Conservation (phyloP, 2,888 invertebrate genomes). For the Iphiclides podalirius region DNA sequence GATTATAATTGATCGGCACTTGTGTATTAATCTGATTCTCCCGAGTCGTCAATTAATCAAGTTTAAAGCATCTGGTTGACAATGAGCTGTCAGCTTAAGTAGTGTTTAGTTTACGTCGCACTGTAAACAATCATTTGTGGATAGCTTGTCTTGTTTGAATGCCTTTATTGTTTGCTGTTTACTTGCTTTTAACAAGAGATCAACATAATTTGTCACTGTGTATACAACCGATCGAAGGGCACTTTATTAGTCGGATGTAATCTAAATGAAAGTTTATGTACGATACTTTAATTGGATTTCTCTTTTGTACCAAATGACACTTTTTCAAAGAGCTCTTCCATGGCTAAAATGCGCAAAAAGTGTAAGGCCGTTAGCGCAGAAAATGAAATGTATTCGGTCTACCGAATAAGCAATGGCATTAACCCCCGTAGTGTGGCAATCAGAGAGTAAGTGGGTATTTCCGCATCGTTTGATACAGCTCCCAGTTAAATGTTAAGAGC, state of each 20-base stretch:
- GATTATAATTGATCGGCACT: conserved; percentile 48
- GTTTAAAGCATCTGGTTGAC: conserved; percentile 75
- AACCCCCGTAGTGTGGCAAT: conserved; percentile 77
- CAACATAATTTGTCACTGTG: conserved; percentile 25
- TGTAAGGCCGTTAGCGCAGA: conserved; percentile 50
- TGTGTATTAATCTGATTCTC: conserved; percentile 66
- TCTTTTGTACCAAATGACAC: not conserved
- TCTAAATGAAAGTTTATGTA: not conserved
- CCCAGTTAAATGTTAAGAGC: conserved; percentile 75
- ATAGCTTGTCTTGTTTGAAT: conserved; percentile 53
- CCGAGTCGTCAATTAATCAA: conserved; percentile 76
- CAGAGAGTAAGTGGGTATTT: conserved; percentile 77
- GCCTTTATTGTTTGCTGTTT: conserved; percentile 65
- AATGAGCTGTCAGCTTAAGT: conserved; percentile 74
- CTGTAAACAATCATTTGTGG: conserved; percentile 66
- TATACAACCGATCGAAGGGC: conserved; percentile 14
- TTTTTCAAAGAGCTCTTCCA: not conserved
- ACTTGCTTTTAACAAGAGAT: conserved; percentile 51
- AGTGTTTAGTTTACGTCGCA: conserved; percentile 66
- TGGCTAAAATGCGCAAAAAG: conserved; percentile 24
- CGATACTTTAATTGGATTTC: no score
- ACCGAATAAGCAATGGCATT: conserved; percentile 76
- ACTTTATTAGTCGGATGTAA: conserved; percentile 6
- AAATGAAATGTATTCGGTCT: conserved; percentile 66
- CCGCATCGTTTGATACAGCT: conserved; percentile 75